Base-by-base conservation (phyloP, 2,113 vertebrate genomes). In the Prochilodus magdalenae region DNA sequence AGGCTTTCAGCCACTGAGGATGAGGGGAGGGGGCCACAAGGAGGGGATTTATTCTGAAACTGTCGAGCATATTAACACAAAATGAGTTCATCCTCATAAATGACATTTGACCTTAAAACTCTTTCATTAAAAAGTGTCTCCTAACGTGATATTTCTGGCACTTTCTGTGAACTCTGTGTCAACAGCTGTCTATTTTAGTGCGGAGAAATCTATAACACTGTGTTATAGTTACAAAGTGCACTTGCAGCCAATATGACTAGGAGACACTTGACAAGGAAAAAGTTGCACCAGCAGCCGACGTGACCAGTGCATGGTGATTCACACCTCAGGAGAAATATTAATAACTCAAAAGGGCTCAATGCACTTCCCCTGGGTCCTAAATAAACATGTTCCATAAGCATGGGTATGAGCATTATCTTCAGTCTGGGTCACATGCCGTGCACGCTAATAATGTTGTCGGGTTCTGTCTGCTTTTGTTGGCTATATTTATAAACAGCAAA, bases 261-360 rank as follows among this genome's bases (percentile, higher is more conserved):
- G 36, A 77, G 66, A 74, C 73, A 66, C 33, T 80, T 77, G 73
- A 77, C 57, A 62, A 51, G 36, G 53, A 73, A 76, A 71, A 77
- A 72, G 40, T 65, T 30, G 30, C 53, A 75, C 73, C 24, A 24
- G 26, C 30, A 51, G 73, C 47, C 49, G 40, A 66, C 63, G 1
- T 76, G 47, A 79, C 70, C 44, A 24, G 24, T 18, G 33, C 51
- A 57, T 55, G 27, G 63, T 82, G 83, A 84, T 73, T 84, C 83
- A 83, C 44, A 63, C 51, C 80, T 53, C 53, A 57, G 66, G n/a
- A 78, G 73, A 33, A 79, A 75, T 44, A 75, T 80, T 84, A 85
- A 87, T 80, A 87, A 79, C 74, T 65, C 47, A 16, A 29, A 36
- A 20, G 40, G 77, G 53, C 26, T 55, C 69, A 69, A 62, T 74